phyloP scores from a whole-genome alignment of 2,888 invertebrate species.

The Stenurella melanura region DNA sequence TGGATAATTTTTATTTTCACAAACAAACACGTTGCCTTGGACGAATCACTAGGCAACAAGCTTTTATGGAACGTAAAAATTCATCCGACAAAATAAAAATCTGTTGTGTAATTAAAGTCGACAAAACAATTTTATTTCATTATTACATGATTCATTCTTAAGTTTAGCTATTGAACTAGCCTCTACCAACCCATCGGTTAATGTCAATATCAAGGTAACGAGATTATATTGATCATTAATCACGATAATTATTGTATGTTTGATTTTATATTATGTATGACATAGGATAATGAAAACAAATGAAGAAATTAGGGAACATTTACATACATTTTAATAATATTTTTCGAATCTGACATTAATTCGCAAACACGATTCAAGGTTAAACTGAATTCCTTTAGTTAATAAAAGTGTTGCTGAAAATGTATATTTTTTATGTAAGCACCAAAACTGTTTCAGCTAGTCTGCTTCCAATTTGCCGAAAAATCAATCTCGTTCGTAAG shows the following conservation, averaged over 20 bases:
- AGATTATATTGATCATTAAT: conserved; percentile 32
- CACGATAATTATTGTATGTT: not conserved
- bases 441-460: no score
- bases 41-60: no score
- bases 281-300: not conserved
- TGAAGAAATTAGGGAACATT: not conserved
- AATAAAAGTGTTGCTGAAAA: not conserved
- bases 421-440: not conserved
- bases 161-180: conserved; percentile 13
- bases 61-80: no score
- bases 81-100: no score
- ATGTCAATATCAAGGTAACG: conserved; percentile 45
- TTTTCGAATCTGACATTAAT: not conserved
- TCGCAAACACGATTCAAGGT: not conserved
- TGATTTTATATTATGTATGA: not conserved
- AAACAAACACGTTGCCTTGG: no score
- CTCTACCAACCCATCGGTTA: conserved; percentile 29
- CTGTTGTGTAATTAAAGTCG: no score
- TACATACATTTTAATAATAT: not conserved
- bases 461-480: no score
- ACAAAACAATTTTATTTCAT: not conserved
- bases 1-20: no score
- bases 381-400: not conserved
- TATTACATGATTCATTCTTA: conserved; percentile 5
- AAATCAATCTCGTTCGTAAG: no score